These are phyloP conservation scores for Dicroscelio sp. DNA, from an alignment of 2,888 invertebrate genomes.

Conservation along the genomic window DNA sequence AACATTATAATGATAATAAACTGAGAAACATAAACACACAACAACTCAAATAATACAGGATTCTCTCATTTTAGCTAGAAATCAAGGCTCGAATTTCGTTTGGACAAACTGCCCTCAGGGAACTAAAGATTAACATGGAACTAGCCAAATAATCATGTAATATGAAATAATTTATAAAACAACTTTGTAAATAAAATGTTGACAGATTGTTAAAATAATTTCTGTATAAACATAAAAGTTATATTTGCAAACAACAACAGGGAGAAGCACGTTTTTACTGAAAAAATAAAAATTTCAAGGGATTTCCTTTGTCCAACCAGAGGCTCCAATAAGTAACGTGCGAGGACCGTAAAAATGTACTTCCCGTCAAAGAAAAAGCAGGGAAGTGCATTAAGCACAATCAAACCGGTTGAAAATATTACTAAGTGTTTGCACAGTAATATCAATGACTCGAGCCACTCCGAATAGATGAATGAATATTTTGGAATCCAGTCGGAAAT, in stretches of 20 bases:
- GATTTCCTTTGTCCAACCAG: slow-evolving; percentile 92
- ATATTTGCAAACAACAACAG: slow-evolving; percentile 93
- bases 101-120: slow-evolving; percentile 94
- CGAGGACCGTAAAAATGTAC: slow-evolving; percentile 95
- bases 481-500: slow-evolving; percentile 96
- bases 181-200: slow-evolving; percentile 8
- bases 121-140: slow-evolving; percentile 93
- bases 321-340: slow-evolving; percentile 92
- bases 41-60: not conserved
- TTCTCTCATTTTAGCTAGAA: slow-evolving; percentile 91
- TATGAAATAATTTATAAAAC: too few species aligned
- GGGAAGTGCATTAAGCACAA: slow-evolving; percentile 97
- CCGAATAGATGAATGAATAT: slow-evolving; percentile 92
- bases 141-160: too few species aligned
- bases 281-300: slow-evolving; percentile 93
- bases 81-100: slow-evolving; percentile 95
- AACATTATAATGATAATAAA: not conserved
- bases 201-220: slow-evolving; percentile 85
- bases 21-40: not conserved
- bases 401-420: slow-evolving; percentile 97
- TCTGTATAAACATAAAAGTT: slow-evolving; percentile 92
- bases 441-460: slow-evolving; percentile 94
- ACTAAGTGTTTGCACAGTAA: slow-evolving; percentile 96
- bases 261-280: slow-evolving; percentile 95
- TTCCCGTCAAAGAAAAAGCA: slow-evolving; percentile 98